Conservation (phyloP, 2,888 invertebrate species). For the Macaria liturata region DNA sequence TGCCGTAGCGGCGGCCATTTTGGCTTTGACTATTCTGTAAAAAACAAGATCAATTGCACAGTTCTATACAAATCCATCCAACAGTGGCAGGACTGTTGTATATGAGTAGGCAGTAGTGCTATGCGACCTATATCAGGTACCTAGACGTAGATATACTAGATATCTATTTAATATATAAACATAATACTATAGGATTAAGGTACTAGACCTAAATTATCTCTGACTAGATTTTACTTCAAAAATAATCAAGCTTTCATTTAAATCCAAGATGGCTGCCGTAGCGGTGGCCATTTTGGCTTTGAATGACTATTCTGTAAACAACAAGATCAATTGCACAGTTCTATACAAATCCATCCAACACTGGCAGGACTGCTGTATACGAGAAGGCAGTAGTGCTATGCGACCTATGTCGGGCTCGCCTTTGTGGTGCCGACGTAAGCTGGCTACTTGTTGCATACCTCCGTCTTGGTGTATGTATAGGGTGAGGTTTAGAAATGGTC, state of each 20-base stretch:
- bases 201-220: too few species aligned
- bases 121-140: slow-evolving; percentile 31
- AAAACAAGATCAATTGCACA: slow-evolving; percentile 6
- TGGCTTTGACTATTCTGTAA: too few species aligned
- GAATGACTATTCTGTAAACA: too few species aligned
- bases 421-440: slow-evolving; percentile 65
- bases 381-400: slow-evolving; percentile 67
- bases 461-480: neutral
- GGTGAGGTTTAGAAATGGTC: too few species aligned
- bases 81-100: slow-evolving; percentile 74
- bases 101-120: slow-evolving; percentile 61
- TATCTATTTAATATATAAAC: too few species aligned
- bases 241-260: too few species aligned
- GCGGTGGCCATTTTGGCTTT: too few species aligned
- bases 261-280: too few species aligned
- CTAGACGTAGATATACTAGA: too few species aligned
- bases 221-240: too few species aligned
- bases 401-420: slow-evolving; percentile 64
- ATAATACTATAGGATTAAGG: too few species aligned
- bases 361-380: slow-evolving; percentile 74
- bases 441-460: slow-evolving; percentile 12
- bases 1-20: too few species aligned
- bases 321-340: slow-evolving; percentile 27
- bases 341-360: slow-evolving; percentile 64
- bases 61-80: slow-evolving; percentile 63